Percentiles rank a stretch among this genome's conserved stretches.
phyloP scores from a whole-genome alignment of 1,140 invertebrate species.

The Anadara kagoshimensis region DNA sequence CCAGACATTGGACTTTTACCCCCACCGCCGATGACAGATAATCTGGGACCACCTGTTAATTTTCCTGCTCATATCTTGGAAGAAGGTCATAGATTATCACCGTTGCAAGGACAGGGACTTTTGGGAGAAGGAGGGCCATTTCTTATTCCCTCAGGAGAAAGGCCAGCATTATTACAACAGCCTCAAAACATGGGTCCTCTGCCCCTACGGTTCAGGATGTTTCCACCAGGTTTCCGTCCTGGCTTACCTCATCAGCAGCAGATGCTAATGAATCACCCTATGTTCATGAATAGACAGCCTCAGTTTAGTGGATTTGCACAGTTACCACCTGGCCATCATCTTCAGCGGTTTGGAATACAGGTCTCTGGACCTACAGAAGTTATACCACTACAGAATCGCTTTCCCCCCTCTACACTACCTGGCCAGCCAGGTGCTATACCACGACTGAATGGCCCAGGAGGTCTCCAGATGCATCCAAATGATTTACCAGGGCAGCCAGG shows the following conservation, averaged over 20 bases:
- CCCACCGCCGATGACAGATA: constrained; percentile 2
- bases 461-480: neutral
- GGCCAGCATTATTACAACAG: constrained; percentile 22
- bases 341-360: constrained; percentile 44
- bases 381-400: constrained; percentile 40
- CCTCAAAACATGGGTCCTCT: constrained; percentile 15
- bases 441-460: constrained; percentile 8
- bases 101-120: constrained; percentile 24
- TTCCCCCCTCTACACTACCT: constrained; percentile 4
- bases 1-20: constrained; percentile 13
- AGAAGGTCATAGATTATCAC: constrained; percentile 5
- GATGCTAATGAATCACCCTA: constrained; percentile 32
- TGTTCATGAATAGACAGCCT: constrained; percentile 38
- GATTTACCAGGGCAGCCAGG: too few species aligned
- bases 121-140: constrained; percentile 34
- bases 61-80: constrained; percentile 21
- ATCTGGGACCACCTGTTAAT: constrained; percentile 3
- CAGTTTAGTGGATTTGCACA: constrained; percentile 26
- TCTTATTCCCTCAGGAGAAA: constrained; percentile 13
- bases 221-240: constrained; percentile 27
- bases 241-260: constrained; percentile 26
- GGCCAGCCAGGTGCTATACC: neutral
- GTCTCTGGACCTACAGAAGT: constrained; percentile 31
- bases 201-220: constrained; percentile 22
- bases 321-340: constrained; percentile 30